Conservation (phyloP, 2,113 vertebrate genomes). For the Urocitellus parryii region DNA sequence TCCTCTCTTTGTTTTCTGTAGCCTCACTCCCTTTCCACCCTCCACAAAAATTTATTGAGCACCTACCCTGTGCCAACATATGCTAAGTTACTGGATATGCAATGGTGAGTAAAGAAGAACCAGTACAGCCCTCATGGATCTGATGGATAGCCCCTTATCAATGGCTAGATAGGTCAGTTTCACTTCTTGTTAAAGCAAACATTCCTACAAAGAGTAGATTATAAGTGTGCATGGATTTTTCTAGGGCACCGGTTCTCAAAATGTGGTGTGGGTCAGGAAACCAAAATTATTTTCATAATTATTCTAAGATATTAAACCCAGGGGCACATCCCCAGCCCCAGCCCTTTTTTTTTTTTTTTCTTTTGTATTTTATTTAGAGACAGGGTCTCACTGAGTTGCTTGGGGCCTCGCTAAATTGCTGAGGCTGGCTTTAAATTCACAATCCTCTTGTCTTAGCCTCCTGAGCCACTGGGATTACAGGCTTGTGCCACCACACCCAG, state of each 20-base stretch:
- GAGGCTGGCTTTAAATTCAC: too few species aligned
- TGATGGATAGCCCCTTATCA: not conserved
- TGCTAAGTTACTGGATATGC: not conserved
- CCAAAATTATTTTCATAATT: constrained; percentile 13
- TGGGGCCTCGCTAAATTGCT: too few species aligned
- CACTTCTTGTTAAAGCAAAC: not conserved
- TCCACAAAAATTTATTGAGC: not conserved
- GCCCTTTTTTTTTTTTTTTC: too few species aligned
- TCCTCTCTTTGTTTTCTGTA: not conserved
- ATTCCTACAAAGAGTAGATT: not conserved
- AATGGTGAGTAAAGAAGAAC: not conserved
- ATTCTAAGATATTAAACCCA: not conserved
- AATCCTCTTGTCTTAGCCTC: too few species aligned
- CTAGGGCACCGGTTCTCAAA: not conserved
- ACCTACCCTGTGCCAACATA: not conserved
- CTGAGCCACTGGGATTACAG: too few species aligned
- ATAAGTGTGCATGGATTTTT: not conserved
- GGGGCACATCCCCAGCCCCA: too few species aligned
- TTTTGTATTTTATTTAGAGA: too few species aligned
- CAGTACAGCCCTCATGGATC: not conserved
- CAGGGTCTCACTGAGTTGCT: too few species aligned
- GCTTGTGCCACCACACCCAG: too few species aligned
- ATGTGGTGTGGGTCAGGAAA: not conserved
- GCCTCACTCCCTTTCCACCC: not conserved
- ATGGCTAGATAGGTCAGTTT: not conserved